Conservation (phyloP, 2,797 vertebrate genomes). For the Melanotaenia maccullochi region DNA sequence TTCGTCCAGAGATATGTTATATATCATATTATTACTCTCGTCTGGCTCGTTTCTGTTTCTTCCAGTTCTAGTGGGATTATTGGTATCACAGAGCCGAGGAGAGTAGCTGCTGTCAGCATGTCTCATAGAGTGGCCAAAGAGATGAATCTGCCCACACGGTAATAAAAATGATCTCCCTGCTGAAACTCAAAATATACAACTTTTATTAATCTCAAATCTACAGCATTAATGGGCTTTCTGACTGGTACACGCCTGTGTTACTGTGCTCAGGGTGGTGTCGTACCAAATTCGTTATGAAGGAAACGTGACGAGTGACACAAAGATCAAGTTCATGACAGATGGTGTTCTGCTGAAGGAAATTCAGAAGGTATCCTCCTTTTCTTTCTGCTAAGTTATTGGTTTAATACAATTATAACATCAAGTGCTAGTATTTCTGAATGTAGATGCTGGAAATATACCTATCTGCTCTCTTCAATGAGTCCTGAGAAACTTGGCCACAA, state of each 20-base stretch:
- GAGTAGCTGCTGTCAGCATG: conserved; percentile 95
- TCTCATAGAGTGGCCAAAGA: conserved; percentile 93
- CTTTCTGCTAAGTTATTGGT: neutral
- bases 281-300: conserved; percentile 98
- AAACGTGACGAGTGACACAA: conserved; percentile 91
- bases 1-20: neutral
- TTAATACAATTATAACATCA: conserved; percentile 2
- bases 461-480: neutral
- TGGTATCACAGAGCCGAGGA: conserved; percentile 94
- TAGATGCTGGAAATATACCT: neutral
- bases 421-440: neutral
- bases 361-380: conserved; percentile 86
- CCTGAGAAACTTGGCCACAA: neutral
- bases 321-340: conserved; percentile 98
- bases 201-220: neutral
- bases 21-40: neutral
- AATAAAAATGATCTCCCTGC: conserved; percentile 11
- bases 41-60: neutral
- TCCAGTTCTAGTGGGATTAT: conserved; percentile 84
- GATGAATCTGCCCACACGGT: conserved; percentile 94
- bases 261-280: conserved; percentile 88
- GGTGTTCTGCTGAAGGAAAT: conserved; percentile 96
- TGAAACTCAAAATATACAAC: neutral
- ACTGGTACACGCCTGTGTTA: conserved; percentile 2
- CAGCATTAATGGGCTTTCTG: neutral